A percentile compares a stretch with the other conserved stretches of the same genome.
These are phyloP conservation scores for Drepana arcuata DNA, from an alignment of 1,140 invertebrate genomes.

Conservation along the genomic window DNA sequence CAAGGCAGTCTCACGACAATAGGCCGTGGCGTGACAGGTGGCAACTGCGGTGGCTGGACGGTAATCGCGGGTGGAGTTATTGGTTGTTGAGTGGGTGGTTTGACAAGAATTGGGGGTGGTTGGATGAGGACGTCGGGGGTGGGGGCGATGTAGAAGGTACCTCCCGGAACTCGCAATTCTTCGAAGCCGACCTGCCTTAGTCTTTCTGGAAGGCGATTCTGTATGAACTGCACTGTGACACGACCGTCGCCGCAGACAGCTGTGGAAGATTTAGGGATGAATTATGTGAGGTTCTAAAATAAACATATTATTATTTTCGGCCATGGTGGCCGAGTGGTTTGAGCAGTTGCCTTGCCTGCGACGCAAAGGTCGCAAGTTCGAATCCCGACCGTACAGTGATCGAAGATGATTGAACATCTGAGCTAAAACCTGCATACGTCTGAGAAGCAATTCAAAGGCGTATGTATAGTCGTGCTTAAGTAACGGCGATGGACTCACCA, in stretches of 20 bases:
- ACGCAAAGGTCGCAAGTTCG: no score
- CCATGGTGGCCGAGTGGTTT: no score
- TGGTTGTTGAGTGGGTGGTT: conserved; percentile 20
- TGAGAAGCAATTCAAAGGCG: no score
- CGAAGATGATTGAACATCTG: no score
- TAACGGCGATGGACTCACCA: no score
- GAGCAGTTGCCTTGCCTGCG: no score
- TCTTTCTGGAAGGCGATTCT: conserved; percentile 9
- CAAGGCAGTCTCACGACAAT: conserved; percentile 28
- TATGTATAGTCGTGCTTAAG: no score
- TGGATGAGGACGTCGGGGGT: conserved; percentile 38
- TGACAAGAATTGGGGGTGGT: conserved; percentile 36
- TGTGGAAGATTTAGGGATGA: conserved; percentile 13
- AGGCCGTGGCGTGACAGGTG: conserved; percentile 26
- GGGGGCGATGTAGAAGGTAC: conserved; percentile 27
- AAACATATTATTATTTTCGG: no score
- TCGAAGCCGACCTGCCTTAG: conserved; percentile 29
- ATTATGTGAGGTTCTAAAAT: no score
- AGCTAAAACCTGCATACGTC: no score
- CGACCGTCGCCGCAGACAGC: conserved; percentile 30
- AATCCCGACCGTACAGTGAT: no score
- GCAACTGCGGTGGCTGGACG: conserved; percentile 24
- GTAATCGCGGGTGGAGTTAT: conserved; percentile 31
- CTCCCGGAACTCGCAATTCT: conserved; percentile 27
- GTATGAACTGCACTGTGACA: conserved; percentile 13